Conservation (phyloP, 2,113 vertebrate species). For the Rhombomys opimus region DNA sequence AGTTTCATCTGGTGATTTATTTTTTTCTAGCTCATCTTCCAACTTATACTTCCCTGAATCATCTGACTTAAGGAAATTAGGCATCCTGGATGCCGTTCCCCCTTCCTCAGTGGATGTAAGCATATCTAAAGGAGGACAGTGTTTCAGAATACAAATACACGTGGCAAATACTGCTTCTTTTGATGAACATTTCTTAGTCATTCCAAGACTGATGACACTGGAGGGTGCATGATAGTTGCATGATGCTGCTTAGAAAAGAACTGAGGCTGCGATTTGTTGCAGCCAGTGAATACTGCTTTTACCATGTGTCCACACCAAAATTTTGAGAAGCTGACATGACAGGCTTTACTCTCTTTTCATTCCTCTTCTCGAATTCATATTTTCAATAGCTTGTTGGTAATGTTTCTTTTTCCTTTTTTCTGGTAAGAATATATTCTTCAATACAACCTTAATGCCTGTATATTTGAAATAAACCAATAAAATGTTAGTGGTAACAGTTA, state of each 20-base stretch:
- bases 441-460: background rate
- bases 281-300: slow-evolving; percentile 33
- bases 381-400: background rate
- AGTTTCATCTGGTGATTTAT: slow-evolving; percentile 82
- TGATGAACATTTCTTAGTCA: slow-evolving; percentile 60
- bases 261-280: slow-evolving; percentile 19
- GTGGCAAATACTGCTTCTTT: slow-evolving; percentile 66
- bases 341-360: background rate
- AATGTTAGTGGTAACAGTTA: background rate
- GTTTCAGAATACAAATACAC: slow-evolving; percentile 55
- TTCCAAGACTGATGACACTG: background rate
- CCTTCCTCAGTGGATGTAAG: slow-evolving; percentile 62
- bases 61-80: slow-evolving; percentile 76
- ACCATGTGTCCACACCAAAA: background rate
- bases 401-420: background rate
- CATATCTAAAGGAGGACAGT: slow-evolving; percentile 67
- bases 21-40: slow-evolving; percentile 78
- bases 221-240: background rate
- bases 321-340: background rate
- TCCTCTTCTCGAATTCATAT: background rate
- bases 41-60: slow-evolving; percentile 81
- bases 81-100: slow-evolving; percentile 66
- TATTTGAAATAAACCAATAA: background rate
- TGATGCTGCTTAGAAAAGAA: slow-evolving; percentile 34
- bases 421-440: background rate